Base-by-base conservation (phyloP, 2,888 invertebrate species). In the Drosophila nr. fundita region DNA sequence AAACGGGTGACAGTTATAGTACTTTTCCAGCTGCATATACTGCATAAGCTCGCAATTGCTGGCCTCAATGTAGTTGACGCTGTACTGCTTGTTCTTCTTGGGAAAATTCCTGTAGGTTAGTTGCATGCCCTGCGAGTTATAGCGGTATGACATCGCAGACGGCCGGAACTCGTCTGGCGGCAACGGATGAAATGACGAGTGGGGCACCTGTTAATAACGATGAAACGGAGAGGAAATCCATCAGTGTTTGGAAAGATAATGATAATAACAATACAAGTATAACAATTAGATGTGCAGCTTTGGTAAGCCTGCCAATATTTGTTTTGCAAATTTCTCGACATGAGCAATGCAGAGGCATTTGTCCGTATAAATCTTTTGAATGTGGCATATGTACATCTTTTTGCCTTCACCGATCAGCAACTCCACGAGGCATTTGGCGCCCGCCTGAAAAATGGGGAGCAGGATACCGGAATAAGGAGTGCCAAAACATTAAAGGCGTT, bases 291-390 rank as follows among this genome's bases (percentile, higher is more conserved):
- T 8, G 30, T 30, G 18, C 18, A 18, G n/a, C n/a, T 18, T 27
- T 15, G 29, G n/a, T 45, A 45, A 21, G 53, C 89, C 74, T 91
- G 92, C 93, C 87, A 94, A 92, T 58, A 94, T 94, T 87, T 96
- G 97, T 92, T 97, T 96, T 8, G 97, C 98, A 65, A 97, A 93
- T 91, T 96, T 96, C 90, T 97, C 97, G 36, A 98, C 94, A 92
- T 96, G 98, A 11, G 98, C 97, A 60, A 96, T 92, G 78, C 97
- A 97, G 1, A 96, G 95, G 62, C 93, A 92, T 93, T 93, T 93
- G 89, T 96, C 94, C 69, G 94, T 92, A 86, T 92, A 77, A 94
- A 97, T 96, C 91, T 97, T 96, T 92, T 98, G 98, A 72, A 98
- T 97, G 88, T 97, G 96, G 84, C 97, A 96, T 78, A 95, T 95